Conservation (phyloP, 37 sponge, comb jelly and placozoan genomes). For the Trichoplax adhaerens region DNA sequence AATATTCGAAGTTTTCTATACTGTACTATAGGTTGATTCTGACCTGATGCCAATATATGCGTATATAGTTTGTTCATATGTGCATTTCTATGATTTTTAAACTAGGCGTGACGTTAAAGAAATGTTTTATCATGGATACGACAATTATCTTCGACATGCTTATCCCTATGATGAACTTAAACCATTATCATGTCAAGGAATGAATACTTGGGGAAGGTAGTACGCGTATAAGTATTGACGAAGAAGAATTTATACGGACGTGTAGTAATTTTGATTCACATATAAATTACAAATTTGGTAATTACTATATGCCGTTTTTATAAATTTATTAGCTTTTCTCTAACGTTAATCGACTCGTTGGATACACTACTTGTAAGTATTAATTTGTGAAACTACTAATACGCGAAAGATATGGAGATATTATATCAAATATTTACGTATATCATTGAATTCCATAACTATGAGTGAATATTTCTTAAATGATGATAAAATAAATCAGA, state of each 20-base stretch:
- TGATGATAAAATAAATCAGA: too few relatives aligned
- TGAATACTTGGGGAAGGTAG: not conserved
- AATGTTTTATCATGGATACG: constrained; percentile 95
- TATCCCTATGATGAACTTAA: constrained; percentile 95
- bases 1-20: too few relatives aligned
- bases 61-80: too few relatives aligned
- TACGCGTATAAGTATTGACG: not conserved
- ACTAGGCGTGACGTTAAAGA: constrained; percentile 8
- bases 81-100: too few relatives aligned
- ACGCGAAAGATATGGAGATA: too few relatives aligned
- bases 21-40: too few relatives aligned
- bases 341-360: constrained; percentile 78
- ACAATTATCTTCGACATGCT: constrained; percentile 88
- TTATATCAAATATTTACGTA: too few relatives aligned
- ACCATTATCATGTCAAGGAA: constrained; percentile 49
- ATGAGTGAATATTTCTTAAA: too few relatives aligned
- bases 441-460: too few relatives aligned
- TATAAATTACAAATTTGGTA: not conserved
- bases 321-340: constrained; percentile 74
- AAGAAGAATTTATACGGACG: constrained; percentile 3
- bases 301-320: not conserved
- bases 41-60: too few relatives aligned
- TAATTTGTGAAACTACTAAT: not conserved
- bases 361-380: constrained; percentile 66
- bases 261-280: not conserved